Evolutionary conservation across 2,113 vertebrate genomes (phyloP).

Genomic region (Panthera leo): DNA sequence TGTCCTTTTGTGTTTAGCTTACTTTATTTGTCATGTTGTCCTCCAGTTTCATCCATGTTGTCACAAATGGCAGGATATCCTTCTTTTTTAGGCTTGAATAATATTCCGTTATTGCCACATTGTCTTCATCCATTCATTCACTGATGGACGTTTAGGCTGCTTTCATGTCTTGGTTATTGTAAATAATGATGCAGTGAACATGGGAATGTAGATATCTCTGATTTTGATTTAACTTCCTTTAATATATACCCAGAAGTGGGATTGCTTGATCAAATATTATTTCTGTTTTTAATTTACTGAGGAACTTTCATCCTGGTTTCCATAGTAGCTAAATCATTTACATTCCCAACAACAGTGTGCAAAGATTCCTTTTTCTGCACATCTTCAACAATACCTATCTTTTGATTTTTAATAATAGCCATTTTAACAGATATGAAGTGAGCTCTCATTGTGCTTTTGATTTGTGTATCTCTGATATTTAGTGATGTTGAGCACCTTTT

Average conservation of each 20-base stretch:
- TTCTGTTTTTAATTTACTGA: slow-evolving; percentile 21
- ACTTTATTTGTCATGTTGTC: background rate
- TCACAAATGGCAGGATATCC: background rate
- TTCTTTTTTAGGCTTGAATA: background rate
- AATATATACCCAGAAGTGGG: background rate
- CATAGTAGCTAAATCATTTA: background rate
- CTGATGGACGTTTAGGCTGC: background rate
- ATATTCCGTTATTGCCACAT: background rate
- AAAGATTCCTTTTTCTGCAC: background rate
- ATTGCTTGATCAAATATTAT: background rate
- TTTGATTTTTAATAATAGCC: background rate
- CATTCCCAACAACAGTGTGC: background rate
- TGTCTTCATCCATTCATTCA: background rate
- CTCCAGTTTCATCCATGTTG: background rate
- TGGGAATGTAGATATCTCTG: background rate
- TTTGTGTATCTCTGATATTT: background rate
- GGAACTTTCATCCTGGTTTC: background rate
- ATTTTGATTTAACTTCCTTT: background rate
- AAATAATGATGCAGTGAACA: background rate
- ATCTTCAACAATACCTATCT: background rate
- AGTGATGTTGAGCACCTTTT: background rate
- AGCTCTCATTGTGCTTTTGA: slow-evolving; percentile 5
- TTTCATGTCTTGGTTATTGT: background rate
- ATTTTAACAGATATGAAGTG: background rate
- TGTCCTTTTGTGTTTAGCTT: background rate